These are phyloP conservation scores for Hecatera dysodea DNA, from an alignment of 2,888 invertebrate species.

Conservation along the genomic window DNA sequence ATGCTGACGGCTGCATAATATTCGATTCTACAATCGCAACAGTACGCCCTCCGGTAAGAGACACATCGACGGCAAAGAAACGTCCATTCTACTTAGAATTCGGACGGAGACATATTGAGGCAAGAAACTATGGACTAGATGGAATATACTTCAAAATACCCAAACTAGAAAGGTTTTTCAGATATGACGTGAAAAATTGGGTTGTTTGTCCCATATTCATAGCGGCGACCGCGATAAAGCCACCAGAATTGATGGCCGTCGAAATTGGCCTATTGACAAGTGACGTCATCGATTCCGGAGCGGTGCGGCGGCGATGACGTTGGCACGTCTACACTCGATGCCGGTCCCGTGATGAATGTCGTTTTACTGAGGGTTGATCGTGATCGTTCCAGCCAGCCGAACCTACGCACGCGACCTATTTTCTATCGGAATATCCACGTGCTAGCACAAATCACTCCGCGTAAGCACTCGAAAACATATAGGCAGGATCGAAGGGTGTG, in stretches of 20 bases:
- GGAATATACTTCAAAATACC: slow-evolving; percentile 41
- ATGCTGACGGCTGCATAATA: slow-evolving; percentile 31
- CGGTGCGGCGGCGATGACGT: slow-evolving; percentile 63
- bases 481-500: slow-evolving; percentile 53
- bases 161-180: slow-evolving; percentile 46
- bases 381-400: slow-evolving; percentile 44
- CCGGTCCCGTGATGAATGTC: slow-evolving; percentile 70
- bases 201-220: slow-evolving; percentile 74
- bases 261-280: slow-evolving; percentile 75
- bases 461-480: slow-evolving; percentile 62
- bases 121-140: slow-evolving; percentile 42
- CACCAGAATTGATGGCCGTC: slow-evolving; percentile 73
- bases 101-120: slow-evolving; percentile 38
- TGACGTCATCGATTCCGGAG: slow-evolving; percentile 74
- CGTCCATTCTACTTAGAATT: slow-evolving; percentile 41
- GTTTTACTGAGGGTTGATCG: slow-evolving; percentile 54
- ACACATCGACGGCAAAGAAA: slow-evolving; percentile 36
- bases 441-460: slow-evolving; percentile 62
- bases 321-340: slow-evolving; percentile 66
- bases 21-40: slow-evolving; percentile 36
- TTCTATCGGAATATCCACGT: slow-evolving; percentile 48
- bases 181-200: slow-evolving; percentile 66
- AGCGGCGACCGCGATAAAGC: slow-evolving; percentile 72
- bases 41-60: slow-evolving; percentile 19
- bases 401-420: slow-evolving; percentile 59